Percentiles rank a stretch among this genome's conserved stretches.
Evolutionary conservation across 1,140 invertebrate species (phyloP).

Genomic region (Ooceraea biroi): DNA sequence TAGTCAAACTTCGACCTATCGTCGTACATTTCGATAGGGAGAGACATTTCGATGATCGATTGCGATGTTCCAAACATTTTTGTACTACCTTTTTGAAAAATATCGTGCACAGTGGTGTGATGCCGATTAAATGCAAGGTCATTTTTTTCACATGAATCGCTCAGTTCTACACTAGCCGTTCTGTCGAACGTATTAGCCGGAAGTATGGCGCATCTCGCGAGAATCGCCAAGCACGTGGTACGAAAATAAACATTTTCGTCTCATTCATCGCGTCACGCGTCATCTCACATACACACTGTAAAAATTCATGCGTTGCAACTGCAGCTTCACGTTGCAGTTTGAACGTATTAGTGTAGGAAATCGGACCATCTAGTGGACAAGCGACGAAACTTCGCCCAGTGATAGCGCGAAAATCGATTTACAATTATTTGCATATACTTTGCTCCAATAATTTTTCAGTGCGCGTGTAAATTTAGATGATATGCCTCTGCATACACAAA

Average conservation of each 20-base stretch:
- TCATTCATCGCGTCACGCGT: background rate
- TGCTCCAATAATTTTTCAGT: background rate
- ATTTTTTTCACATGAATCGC: conserved; percentile 63
- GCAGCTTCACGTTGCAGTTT: background rate
- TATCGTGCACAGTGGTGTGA: conserved; percentile 2
- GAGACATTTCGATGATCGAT: conserved; percentile 10
- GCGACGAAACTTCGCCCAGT: conserved; percentile 30
- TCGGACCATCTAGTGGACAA: conserved; percentile 72
- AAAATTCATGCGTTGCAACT: background rate
- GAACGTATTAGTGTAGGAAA: conserved; percentile 6
- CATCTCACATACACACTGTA: background rate
- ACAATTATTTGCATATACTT: background rate
- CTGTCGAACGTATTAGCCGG: conserved; percentile 48
- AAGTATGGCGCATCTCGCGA: conserved; percentile 78
- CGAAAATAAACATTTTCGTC: conserved; percentile 13
- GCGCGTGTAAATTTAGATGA: background rate
- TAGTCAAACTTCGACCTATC: conserved; percentile 13
- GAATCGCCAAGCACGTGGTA: conserved; percentile 77
- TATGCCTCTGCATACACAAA: background rate
- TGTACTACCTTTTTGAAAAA: conserved; percentile 46
- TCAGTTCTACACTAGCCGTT: conserved; percentile 64
- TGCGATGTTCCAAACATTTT: conserved; percentile 43
- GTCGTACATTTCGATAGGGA: background rate
- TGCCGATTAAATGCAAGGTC: conserved; percentile 64
- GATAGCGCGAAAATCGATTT: conserved; percentile 46